Evolutionary conservation across 2,113 vertebrate genomes (phyloP).

Genomic region (Sceloporus undulatus): DNA sequence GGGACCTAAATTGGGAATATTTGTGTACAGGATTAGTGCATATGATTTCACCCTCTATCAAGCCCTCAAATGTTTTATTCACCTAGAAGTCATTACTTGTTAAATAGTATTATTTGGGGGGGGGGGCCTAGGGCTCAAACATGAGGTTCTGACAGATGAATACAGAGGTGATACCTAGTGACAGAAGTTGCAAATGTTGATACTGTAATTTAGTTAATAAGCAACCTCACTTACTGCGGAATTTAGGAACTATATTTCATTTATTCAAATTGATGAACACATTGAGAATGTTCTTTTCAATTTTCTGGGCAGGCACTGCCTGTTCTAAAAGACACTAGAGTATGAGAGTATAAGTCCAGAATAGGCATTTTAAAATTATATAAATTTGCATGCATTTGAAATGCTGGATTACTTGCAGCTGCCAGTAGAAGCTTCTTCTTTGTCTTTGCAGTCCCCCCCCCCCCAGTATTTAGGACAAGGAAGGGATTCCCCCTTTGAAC

Average conservation of each 20-base stretch:
- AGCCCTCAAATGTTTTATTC: constrained; percentile 31
- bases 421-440: not conserved
- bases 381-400: not conserved
- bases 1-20: constrained; percentile 43
- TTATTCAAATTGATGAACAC: constrained; percentile 13
- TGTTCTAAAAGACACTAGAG: constrained; percentile 50
- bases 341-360: not conserved
- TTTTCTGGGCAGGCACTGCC: constrained; percentile 51
- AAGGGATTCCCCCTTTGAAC: too few relatives aligned
- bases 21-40: constrained; percentile 46
- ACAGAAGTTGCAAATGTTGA: too few relatives aligned
- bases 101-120: not conserved
- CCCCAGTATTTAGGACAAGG: too few relatives aligned
- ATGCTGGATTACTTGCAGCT: not conserved
- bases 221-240: too few relatives aligned
- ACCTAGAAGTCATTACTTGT: not conserved
- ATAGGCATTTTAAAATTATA: not conserved
- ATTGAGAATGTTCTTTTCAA: constrained; percentile 65
- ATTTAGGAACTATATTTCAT: too few relatives aligned
- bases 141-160: too few relatives aligned
- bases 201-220: too few relatives aligned
- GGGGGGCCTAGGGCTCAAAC: too few relatives aligned
- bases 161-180: too few relatives aligned
- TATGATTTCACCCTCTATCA: not conserved
- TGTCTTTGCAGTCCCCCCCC: not conserved